Conservation (phyloP, 2,888 invertebrate species). For the Pharmacophagus antenor region DNA sequence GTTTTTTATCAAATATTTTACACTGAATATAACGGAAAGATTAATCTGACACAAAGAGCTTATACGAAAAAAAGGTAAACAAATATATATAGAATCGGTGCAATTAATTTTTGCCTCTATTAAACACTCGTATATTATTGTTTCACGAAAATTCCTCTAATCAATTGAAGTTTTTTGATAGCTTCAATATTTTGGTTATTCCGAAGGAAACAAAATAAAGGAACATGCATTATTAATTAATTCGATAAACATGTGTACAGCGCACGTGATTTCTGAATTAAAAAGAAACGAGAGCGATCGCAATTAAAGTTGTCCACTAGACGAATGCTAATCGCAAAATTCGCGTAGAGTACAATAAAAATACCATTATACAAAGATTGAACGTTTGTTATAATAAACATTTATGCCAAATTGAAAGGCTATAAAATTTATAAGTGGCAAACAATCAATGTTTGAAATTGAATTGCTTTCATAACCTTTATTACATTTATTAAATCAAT, state of each 20-base stretch:
- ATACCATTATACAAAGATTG: constrained; percentile 33
- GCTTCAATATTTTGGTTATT: not conserved
- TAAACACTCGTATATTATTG: no score
- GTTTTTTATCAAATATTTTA: no score
- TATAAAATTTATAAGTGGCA: no score
- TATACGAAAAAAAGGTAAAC: no score
- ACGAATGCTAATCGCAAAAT: constrained; percentile 36
- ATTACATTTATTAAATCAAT: no score
- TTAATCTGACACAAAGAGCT: no score
- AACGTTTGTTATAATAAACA: not conserved
- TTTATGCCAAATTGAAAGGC: not conserved
- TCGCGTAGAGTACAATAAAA: constrained; percentile 39
- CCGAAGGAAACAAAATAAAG: constrained; percentile 8
- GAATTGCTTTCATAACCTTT: not conserved
- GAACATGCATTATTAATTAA: constrained; percentile 18
- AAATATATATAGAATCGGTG: no score
- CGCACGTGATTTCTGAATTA: constrained; percentile 20
- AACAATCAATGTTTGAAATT: no score
- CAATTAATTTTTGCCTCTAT: no score
- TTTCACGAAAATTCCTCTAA: not conserved
- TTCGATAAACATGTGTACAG: constrained; percentile 14
- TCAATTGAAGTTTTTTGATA: not conserved
- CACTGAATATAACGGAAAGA: no score
- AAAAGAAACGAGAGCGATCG: constrained; percentile 27
- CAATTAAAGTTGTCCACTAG: constrained; percentile 30